Percentiles rank a stretch among this genome's conserved stretches.
phyloP scores from a whole-genome alignment of 2,113 vertebrate genomes.

The Callithrix jacchus region DNA sequence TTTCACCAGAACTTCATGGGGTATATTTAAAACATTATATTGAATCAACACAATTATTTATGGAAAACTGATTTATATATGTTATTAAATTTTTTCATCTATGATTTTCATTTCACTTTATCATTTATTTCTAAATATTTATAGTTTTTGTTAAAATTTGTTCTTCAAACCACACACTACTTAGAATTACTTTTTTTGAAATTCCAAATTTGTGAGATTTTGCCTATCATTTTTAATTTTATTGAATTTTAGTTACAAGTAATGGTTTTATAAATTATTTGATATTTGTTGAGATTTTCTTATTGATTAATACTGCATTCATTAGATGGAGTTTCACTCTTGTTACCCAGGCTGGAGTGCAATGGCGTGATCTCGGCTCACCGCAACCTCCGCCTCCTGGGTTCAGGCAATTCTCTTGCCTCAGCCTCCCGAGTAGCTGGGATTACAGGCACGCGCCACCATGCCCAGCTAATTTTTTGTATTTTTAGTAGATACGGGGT shows the following conservation, averaged over 20 bases:
- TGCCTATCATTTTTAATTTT: not conserved
- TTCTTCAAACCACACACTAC: not conserved
- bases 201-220: not conserved
- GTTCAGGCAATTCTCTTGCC: no score
- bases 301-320: not conserved
- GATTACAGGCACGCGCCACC: no score
- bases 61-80: not conserved
- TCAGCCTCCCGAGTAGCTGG: no score
- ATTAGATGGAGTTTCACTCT: no score
- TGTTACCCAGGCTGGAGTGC: no score
- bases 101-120: not conserved
- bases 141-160: not conserved
- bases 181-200: not conserved
- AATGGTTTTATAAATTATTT: not conserved
- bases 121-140: not conserved
- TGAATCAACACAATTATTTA: not conserved
- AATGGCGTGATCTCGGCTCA: no score
- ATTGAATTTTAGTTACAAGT: not conserved
- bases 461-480: no score
- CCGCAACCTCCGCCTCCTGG: no score
- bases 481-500: no score
- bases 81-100: not conserved
- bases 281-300: not conserved
- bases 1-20: not conserved
- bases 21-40: not conserved